These are phyloP conservation scores for Forficula auricularia DNA, from an alignment of 1,140 invertebrate species.

Conservation along the genomic window DNA sequence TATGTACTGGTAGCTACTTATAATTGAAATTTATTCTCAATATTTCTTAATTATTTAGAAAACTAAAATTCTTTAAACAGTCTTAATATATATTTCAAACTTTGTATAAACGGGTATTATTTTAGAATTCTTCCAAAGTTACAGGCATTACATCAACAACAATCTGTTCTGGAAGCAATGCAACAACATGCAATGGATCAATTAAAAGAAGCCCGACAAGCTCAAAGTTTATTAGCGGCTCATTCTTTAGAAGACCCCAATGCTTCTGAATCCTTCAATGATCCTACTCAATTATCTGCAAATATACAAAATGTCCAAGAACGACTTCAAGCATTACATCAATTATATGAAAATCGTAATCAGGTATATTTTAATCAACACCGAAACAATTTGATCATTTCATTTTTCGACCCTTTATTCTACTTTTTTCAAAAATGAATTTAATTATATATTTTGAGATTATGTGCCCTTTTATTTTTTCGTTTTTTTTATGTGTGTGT, in stretches of 20 bases:
- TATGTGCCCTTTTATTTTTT: no score
- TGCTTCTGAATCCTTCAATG: background rate
- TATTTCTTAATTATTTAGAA: no score
- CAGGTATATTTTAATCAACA: background rate
- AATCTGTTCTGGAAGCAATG: conserved; percentile 19
- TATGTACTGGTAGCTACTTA: no score
- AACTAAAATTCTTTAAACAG: no score
- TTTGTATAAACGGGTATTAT: no score
- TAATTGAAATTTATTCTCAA: no score
- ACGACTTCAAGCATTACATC: conserved; percentile 2
- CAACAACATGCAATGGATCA: conserved; percentile 24
- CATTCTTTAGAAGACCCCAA: background rate
- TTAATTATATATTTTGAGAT: no score
- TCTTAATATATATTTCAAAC: no score
- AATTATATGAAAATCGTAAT: conserved; percentile 7
- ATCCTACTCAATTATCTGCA: no score
- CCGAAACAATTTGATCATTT: background rate
- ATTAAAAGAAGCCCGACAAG: conserved; percentile 20
- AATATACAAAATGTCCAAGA: conserved; percentile 3
- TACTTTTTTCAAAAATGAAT: background rate
- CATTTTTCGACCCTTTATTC: background rate
- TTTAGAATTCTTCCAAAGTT: no score
- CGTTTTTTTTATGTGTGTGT: no score
- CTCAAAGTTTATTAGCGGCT: conserved; percentile 13
- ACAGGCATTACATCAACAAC: conserved; percentile 20